phyloP scores from a whole-genome alignment of 1,140 invertebrate species.

The Thalassaphorura encarpata region DNA sequence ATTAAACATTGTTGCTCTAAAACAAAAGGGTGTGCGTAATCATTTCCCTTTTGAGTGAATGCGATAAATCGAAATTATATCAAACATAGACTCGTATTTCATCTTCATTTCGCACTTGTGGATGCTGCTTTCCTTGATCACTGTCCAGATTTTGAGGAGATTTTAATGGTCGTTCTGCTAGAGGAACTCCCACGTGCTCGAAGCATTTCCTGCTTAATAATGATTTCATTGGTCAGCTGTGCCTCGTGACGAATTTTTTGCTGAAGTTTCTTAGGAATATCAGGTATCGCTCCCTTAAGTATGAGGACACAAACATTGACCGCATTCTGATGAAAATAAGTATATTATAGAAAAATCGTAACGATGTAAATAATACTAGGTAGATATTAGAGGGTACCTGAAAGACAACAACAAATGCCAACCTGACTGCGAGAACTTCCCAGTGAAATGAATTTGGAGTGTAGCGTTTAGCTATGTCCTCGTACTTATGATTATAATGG shows the following conservation, averaged over 20 bases:
- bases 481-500: conserved; percentile 18
- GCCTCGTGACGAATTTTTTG: conserved; percentile 73
- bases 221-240: conserved; percentile 80
- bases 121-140: no score
- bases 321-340: conserved; percentile 56
- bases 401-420: conserved; percentile 86
- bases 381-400: conserved; percentile 54
- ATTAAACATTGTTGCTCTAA: no score
- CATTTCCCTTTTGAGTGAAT: no score
- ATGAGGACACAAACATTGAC: conserved; percentile 65
- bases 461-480: conserved; percentile 10
- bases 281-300: conserved; percentile 74
- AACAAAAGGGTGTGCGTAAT: no score
- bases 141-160: no score
- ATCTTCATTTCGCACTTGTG: no score
- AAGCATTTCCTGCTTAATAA: conserved; percentile 65
- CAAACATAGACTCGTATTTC: no score
- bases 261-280: conserved; percentile 62
- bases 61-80: no score
- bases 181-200: no score
- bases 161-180: no score
- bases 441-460: conserved; percentile 29
- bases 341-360: no score
- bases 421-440: conserved; percentile 64
- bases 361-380: neutral